phyloP scores from a whole-genome alignment of 1,140 invertebrate species.

The Thaumatotibia leucotreta region DNA sequence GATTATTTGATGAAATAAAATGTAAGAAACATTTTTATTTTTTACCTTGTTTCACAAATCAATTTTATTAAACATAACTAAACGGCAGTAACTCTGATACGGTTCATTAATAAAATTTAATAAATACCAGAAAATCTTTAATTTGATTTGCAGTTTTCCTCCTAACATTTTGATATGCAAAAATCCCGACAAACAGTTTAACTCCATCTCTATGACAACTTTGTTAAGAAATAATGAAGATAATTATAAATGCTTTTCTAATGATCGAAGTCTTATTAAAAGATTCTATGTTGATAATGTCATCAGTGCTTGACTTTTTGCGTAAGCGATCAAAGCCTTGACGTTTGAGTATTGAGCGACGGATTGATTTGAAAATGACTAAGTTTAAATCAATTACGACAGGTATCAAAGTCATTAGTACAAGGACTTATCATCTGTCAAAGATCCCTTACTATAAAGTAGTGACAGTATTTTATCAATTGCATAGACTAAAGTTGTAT shows the following conservation, averaged over 20 bases:
- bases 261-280: neutral
- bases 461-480: neutral
- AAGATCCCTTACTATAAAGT: no score
- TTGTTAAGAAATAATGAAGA: no score
- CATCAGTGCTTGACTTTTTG: neutral
- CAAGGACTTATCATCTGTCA: neutral
- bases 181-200: neutral
- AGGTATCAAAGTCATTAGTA: neutral
- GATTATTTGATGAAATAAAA: no score
- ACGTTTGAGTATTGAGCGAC: neutral
- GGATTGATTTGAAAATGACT: slow-evolving; percentile 9
- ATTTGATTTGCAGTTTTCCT: neutral
- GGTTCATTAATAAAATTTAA: neutral
- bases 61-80: no score
- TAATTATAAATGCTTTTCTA: neutral
- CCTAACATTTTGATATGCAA: neutral
- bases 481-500: neutral
- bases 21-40: no score
- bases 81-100: no score
- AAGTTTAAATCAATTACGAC: slow-evolving; percentile 13
- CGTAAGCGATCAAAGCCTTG: neutral
- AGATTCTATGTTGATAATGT: neutral
- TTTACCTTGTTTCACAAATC: no score
- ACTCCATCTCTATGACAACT: neutral
- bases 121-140: neutral